Conservation (phyloP, 2,797 vertebrate genomes). For the Sparus aurata region DNA sequence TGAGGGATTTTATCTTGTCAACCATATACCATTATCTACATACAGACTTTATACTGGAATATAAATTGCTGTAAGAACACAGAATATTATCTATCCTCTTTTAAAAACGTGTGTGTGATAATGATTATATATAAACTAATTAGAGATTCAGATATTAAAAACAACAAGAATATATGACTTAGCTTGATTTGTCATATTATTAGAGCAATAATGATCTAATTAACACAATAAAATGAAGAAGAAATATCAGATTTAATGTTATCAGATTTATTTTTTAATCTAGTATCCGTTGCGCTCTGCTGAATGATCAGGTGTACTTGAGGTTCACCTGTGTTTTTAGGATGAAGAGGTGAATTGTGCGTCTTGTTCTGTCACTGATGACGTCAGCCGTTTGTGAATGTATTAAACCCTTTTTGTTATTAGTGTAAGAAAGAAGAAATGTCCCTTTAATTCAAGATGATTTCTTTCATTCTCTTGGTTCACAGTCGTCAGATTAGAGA, state of each 20-base stretch:
- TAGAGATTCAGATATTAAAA: not conserved
- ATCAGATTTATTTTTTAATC: accelerated
- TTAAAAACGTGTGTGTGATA: no score
- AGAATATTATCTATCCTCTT: no score
- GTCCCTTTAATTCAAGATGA: not conserved
- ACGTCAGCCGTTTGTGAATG: not conserved
- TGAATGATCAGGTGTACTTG: not conserved
- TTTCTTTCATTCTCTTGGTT: not conserved
- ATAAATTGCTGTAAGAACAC: no score
- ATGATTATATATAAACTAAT: no score
- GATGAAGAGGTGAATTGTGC: not conserved
- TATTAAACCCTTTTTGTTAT: no score
- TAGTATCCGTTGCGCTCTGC: not conserved
- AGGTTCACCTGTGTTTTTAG: no score
- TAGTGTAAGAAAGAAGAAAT: not conserved
- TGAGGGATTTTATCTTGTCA: not conserved
- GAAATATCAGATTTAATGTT: not conserved
- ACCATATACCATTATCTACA: no score
- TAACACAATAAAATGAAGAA: not conserved
- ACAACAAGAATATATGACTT: not conserved
- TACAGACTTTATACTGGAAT: no score
- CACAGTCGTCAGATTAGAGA: not conserved
- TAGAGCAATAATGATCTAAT: not conserved
- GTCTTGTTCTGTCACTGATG: not conserved
- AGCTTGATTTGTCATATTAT: not conserved